Conservation (phyloP, 2,113 vertebrate species). For the Vulpes ferrilata region DNA sequence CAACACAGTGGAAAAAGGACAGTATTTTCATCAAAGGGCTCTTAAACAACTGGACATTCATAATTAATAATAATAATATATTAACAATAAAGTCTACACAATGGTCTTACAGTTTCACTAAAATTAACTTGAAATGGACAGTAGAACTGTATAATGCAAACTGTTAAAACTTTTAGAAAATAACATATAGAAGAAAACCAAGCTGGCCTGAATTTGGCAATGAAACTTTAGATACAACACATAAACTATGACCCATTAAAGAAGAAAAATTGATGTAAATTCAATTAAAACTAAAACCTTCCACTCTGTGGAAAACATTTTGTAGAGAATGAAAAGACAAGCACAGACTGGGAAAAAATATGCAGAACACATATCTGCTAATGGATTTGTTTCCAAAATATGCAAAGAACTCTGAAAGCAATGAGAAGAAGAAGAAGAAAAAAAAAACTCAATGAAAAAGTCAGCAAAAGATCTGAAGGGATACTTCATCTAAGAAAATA, state of each 20-base stretch:
- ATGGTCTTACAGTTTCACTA: background rate
- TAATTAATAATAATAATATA: background rate
- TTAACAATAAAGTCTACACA: background rate
- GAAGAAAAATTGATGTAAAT: background rate
- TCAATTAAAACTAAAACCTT: background rate
- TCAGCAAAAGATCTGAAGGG: background rate
- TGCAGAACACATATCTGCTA: background rate
- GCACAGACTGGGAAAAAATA: background rate
- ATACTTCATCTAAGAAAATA: background rate
- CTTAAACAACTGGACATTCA: background rate
- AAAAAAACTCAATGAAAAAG: background rate
- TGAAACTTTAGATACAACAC: background rate
- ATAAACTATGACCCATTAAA: background rate
- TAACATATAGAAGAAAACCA: background rate
- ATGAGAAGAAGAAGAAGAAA: background rate
- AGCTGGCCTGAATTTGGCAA: background rate
- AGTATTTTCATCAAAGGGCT: background rate
- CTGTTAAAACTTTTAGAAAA: background rate
- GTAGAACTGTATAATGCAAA: background rate
- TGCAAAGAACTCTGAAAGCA: background rate
- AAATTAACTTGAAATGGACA: background rate
- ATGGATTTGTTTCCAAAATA: background rate
- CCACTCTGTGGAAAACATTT: background rate
- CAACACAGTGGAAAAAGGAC: background rate
- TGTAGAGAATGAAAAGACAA: background rate